phyloP scores from a whole-genome alignment of 2,113 vertebrate genomes.

The Coregonus clupeaformis region DNA sequence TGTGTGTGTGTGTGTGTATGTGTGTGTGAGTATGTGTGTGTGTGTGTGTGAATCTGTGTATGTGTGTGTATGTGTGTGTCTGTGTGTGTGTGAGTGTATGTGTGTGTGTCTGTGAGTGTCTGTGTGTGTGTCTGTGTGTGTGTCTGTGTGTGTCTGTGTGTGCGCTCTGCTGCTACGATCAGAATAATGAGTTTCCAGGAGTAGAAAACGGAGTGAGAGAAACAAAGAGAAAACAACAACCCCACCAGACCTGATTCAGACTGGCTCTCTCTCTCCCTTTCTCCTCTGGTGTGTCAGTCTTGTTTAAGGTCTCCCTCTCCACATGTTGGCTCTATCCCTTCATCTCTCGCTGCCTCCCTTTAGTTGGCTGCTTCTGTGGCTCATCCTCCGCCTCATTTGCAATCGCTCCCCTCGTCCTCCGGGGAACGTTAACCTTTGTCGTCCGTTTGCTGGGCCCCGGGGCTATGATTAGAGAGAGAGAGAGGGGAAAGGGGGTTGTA shows the following conservation, averaged over 20 bases:
- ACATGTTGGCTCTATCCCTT: neutral
- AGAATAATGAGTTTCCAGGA: conserved; percentile 47
- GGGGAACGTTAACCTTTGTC: conserved; percentile 68
- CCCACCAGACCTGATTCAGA: neutral
- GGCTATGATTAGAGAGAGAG: conserved; percentile 61
- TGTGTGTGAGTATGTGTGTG: too few species aligned
- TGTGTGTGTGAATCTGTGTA: too few species aligned
- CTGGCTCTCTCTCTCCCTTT: too few species aligned
- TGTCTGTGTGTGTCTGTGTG: too few species aligned
- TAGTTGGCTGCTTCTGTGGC: conserved; percentile 60
- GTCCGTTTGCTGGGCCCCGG: conserved; percentile 47
- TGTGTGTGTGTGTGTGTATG: too few species aligned
- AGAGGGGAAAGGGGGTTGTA: neutral
- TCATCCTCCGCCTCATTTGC: conserved; percentile 67
- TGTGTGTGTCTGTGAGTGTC: too few species aligned
- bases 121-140: too few species aligned
- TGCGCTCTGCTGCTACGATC: too few species aligned
- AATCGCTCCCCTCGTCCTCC: conserved; percentile 50
- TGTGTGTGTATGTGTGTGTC: too few species aligned
- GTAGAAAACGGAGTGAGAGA: conserved; percentile 40
- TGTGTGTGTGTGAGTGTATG: too few species aligned
- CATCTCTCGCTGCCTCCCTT: conserved; percentile 35
- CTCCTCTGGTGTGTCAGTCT: conserved; percentile 52
- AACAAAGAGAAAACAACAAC: conserved; percentile 27
- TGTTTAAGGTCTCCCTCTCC: conserved; percentile 50